phyloP scores from a whole-genome alignment of 2,888 invertebrate species.

The Saturnia pavonia region DNA sequence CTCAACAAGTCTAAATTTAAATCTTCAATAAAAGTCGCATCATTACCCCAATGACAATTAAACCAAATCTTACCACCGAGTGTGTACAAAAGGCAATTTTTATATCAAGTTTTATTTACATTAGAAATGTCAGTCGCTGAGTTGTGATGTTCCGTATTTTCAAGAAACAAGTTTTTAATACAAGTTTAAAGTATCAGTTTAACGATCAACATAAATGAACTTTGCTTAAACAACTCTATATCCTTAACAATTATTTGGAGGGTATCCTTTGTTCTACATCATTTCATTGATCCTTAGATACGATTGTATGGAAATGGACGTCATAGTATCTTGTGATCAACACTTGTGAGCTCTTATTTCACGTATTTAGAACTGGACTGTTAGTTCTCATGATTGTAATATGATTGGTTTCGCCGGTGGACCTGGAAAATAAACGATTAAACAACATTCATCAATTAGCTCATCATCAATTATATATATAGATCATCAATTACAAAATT shows the following conservation, averaged over 20 bases:
- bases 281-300: conserved; percentile 34
- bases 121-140: background rate
- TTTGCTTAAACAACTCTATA: conserved; percentile 13
- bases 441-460: background rate
- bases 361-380: conserved; percentile 34
- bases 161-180: background rate
- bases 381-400: conserved; percentile 49
- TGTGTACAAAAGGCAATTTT: conserved; percentile 8
- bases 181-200: background rate
- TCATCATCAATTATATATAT: no score
- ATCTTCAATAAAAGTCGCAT: background rate
- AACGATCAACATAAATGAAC: background rate
- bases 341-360: conserved; percentile 58
- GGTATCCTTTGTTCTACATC: conserved; percentile 45
- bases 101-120: conserved; percentile 3
- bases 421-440: conserved; percentile 43
- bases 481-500: no score
- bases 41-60: background rate
- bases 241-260: conserved; percentile 49
- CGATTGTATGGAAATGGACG: conserved; percentile 61
- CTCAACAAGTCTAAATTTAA: background rate
- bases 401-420: conserved; percentile 58
- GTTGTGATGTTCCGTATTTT: background rate
- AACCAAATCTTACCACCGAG: background rate
- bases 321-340: conserved; percentile 54